Percentiles rank a stretch among this genome's conserved stretches.
Conservation (phyloP, 2,113 vertebrate species). For the Cairina moschata region DNA sequence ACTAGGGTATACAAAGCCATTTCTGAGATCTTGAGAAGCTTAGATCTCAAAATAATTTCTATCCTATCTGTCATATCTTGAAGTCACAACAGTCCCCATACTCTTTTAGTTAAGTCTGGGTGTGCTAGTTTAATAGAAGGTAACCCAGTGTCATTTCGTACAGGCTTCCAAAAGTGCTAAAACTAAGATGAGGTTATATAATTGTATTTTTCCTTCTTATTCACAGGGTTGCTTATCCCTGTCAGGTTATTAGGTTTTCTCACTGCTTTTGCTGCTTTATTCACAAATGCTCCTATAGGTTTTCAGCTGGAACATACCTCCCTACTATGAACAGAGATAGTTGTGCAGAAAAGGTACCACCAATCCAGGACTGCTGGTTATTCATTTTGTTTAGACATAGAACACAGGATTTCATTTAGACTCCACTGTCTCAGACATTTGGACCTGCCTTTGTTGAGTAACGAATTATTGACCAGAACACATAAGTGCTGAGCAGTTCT, state of each 20-base stretch:
- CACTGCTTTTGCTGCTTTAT: not conserved
- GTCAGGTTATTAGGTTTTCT: not conserved
- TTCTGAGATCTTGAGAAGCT: not conserved
- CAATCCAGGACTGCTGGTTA: not conserved
- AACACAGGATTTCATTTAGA: not conserved
- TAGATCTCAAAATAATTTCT: not conserved
- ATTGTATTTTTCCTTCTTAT: not conserved
- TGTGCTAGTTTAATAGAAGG: not conserved
- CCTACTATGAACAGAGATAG: not conserved
- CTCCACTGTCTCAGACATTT: not conserved
- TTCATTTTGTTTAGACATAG: not conserved
- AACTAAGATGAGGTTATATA: not conserved
- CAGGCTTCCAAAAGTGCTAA: not conserved
- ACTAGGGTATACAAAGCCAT: not conserved
- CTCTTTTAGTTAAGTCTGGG: not conserved
- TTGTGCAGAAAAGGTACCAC: not conserved
- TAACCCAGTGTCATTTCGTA: not conserved
- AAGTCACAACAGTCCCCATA: not conserved
- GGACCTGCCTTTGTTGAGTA: not conserved
- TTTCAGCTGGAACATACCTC: not conserved
- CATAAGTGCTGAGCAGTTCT: not conserved
- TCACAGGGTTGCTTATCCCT: not conserved
- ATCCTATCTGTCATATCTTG: rapidly evolving
- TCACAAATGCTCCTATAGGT: not conserved
- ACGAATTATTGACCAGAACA: not conserved